Base-by-base conservation (phyloP, 2,888 invertebrate genomes). In the Caradrina kadenii region DNA sequence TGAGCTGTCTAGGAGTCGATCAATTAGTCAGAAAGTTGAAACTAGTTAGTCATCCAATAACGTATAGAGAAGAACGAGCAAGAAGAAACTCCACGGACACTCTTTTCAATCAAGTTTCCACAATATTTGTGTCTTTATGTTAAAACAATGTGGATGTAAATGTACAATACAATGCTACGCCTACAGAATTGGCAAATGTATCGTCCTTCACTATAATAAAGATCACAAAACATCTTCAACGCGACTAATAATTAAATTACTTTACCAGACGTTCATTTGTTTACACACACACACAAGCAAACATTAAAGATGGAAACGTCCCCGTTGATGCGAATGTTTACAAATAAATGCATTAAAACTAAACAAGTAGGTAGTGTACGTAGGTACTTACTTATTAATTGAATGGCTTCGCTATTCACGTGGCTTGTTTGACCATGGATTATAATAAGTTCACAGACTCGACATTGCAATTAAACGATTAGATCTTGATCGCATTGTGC, bases 241-340 rank as follows among this genome's bases (percentile, higher is more conserved):
- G 45, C 17, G 4, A 45, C 15, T 45, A 45, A 45, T 45, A 45
- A 45, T 45, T 45, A 45, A 45, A 45, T 17, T 11, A 45, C 45
- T 45, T 17, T 45, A 45, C n/a, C 19, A 39, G 19, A 15, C 15
- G 22, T 8, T 26, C 0, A 42, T 50, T 26, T n/a, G 19, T 55
- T 56, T 13, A 56, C 39, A 49, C 19, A 65, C 62, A 59, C 17
- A 42, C 39, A 65, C n/a, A 66, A 11, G 52, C 48, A 52, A 35
- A 49, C 35, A 80, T 19, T 26, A 22, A 15, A 69, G 19, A 71
- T 71, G 80, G 80, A 84, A 82, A 82, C 69, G 76, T 74, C 70
- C 80, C 61, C 35, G 48, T 69, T 22, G 42, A 69, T 55, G 53
- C 21, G 11, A 62, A 39, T 75, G 74, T 82, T 76, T 71, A 68